Base-by-base conservation (phyloP, 2,888 invertebrate species). In the Leptopterna dolabrata region DNA sequence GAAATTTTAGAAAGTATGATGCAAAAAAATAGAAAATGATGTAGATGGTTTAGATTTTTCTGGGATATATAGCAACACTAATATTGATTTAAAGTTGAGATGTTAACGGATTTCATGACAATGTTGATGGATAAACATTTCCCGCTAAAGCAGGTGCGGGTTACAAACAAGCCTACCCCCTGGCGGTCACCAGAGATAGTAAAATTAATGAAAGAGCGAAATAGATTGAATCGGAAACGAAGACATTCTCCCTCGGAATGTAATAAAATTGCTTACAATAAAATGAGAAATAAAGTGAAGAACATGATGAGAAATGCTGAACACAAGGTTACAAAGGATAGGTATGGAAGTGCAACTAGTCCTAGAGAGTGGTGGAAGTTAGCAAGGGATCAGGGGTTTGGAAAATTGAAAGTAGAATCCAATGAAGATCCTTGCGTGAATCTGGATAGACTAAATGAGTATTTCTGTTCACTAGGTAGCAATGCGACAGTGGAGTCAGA, bases 1-100 rank as follows among this genome's bases (percentile, higher is more conserved):
- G 81, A 9, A 81, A 81, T 55, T 81, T n/a, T 16, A 81, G 55
- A 55, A 51, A 81, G 9, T 81, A 55, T 24, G 30, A 55, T 55
- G 3, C 0, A 1, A n/a, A 81, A 55, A 29, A 1, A 29, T 81
- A 7, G 81, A 81, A 81, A 81, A 55, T 1, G 81, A 81, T 16
- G 16, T 81, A 11, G 24, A 80, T 13, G 13, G 30, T 24, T 45
- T 45, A 1, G 80, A 80, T 30, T 45, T 80, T 19, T n/a, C 43
- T 11, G 19, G 13, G 1, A n/a, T 45, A 3, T 80, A 80, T 47
- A 19, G 16, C 19, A 29, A 3, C 14, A 27, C 11, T 4, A 30
- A 76, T 29, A 13, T 76, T 13, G 19, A 76, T 36, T 7, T n/a
- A 36, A 76, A 36, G 76, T 76, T 9, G 4, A 24, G 14, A 14